A percentile compares a stretch with the other conserved stretches of the same genome.
These are phyloP conservation scores for Zaprionus davidi DNA, from an alignment of 1,140 invertebrate genomes.

Conservation along the genomic window DNA sequence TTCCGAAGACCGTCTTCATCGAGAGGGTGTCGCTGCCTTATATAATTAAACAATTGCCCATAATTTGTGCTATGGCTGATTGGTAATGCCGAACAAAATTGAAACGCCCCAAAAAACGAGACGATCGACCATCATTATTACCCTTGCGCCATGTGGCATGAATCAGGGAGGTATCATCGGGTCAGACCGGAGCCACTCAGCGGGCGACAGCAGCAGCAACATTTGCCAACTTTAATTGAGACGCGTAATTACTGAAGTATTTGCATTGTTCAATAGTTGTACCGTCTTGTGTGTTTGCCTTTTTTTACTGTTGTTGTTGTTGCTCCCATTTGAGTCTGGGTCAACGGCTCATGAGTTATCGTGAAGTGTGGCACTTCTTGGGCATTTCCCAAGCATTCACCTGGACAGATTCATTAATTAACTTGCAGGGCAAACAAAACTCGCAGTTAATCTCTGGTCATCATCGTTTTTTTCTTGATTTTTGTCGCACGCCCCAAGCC, in stretches of 20 bases:
- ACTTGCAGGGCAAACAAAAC: conserved; percentile 49
- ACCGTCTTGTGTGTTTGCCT: conserved; percentile 9
- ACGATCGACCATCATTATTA: conserved; percentile 35
- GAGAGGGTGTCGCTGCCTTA: conserved; percentile 62
- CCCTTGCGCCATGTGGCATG: conserved; percentile 49
- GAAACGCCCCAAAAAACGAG: conserved; percentile 44
- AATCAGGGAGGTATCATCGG: conserved; percentile 8
- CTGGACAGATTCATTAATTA: conserved; percentile 60
- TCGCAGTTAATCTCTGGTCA: conserved; percentile 60
- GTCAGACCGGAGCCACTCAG: conserved; percentile 47
- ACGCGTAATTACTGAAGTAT: conserved; percentile 63
- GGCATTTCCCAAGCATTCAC: conserved; percentile 56
- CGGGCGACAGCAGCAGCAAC: conserved; percentile 30
- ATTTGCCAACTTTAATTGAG: conserved; percentile 63
- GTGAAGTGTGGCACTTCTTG: conserved; percentile 45
- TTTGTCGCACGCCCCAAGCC: conserved; percentile 62
- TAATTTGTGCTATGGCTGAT: conserved; percentile 72
- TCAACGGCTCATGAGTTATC: conserved; percentile 56
- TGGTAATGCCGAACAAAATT: conserved; percentile 59
- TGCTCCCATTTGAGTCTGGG: conserved; percentile 69
- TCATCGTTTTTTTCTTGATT: conserved; percentile 16
- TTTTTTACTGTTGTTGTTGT: conserved; percentile 43
- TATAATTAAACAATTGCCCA: conserved; percentile 78
- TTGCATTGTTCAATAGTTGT: conserved; percentile 43
- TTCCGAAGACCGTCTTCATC: conserved; percentile 25